Evolutionary conservation across 2,888 invertebrate genomes (phyloP).

Genomic region (Eupithecia centaureata): DNA sequence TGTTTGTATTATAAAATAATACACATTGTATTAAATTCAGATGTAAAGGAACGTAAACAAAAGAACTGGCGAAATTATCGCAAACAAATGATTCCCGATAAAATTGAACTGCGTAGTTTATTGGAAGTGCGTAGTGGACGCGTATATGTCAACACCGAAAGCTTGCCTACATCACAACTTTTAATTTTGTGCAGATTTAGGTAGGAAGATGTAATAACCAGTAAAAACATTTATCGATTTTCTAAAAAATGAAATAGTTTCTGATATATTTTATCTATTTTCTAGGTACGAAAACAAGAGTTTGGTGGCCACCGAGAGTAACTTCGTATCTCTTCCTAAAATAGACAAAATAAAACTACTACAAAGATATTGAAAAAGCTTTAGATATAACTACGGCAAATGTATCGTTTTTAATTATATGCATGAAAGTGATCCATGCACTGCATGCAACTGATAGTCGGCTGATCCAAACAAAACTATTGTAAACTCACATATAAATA

Average conservation of each 20-base stretch:
- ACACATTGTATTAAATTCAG: constrained; percentile 5
- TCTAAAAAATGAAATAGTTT: too few species aligned
- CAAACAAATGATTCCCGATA: constrained; percentile 11
- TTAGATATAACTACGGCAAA: too few species aligned
- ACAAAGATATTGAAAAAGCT: too few species aligned
- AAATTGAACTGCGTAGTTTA: constrained; percentile 22
- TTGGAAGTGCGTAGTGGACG: constrained; percentile 14
- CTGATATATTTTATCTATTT: too few species aligned
- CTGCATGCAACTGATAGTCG: constrained; percentile 16
- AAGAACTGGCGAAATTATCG: constrained; percentile 8
- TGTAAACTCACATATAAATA: constrained; percentile 25
- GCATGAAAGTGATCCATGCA: constrained; percentile 14
- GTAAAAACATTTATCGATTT: background rate
- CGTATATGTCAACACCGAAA: background rate
- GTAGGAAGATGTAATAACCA: background rate
- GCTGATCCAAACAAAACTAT: constrained; percentile 24
- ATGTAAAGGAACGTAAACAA: constrained; percentile 22
- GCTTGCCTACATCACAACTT: background rate
- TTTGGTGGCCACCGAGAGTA: too few species aligned
- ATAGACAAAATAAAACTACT: too few species aligned
- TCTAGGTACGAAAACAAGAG: too few species aligned
- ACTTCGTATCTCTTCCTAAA: too few species aligned
- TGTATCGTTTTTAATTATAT: constrained; percentile 1
- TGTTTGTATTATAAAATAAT: constrained; percentile 13
- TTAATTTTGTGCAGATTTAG: background rate